phyloP scores from a whole-genome alignment of 2,797 vertebrate genomes.

The Catamblyrhynchus diadema region DNA sequence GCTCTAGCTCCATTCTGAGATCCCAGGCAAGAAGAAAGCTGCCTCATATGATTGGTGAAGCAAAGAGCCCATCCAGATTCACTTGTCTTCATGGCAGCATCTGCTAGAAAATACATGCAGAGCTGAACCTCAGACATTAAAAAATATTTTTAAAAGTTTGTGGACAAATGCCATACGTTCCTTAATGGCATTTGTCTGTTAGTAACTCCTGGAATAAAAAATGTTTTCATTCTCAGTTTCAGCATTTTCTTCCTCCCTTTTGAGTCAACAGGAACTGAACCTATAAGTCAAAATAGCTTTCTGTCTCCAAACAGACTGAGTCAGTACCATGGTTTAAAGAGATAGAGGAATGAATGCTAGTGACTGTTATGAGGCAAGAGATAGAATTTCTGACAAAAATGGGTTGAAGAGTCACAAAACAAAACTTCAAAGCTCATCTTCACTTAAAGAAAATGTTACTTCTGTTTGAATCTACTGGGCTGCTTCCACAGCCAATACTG shows the following conservation, averaged over 20 bases:
- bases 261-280: conserved; percentile 62
- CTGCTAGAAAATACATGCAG: conserved; percentile 47
- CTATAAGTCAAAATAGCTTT: conserved; percentile 61
- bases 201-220: conserved; percentile 56
- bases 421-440: background rate
- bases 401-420: background rate
- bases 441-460: background rate
- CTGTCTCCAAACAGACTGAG: conserved; percentile 39
- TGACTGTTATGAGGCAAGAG: background rate
- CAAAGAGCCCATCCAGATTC: conserved; percentile 2
- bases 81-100: conserved; percentile 3
- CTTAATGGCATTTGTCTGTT: conserved; percentile 36
- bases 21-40: background rate
- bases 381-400: background rate
- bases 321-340: background rate
- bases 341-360: background rate
- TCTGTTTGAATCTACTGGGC: background rate
- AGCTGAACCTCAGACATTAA: conserved; percentile 12
- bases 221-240: conserved; percentile 58
- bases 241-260: conserved; percentile 39
- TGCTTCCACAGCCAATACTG: background rate
- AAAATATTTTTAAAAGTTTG: conserved; percentile 36
- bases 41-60: background rate
- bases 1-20: background rate
- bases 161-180: conserved; percentile 40